Evolutionary conservation across 2,888 invertebrate species (phyloP), one percentile per base, ranked within the genome.

Genomic region (Plemyria rubiginata): DNA sequence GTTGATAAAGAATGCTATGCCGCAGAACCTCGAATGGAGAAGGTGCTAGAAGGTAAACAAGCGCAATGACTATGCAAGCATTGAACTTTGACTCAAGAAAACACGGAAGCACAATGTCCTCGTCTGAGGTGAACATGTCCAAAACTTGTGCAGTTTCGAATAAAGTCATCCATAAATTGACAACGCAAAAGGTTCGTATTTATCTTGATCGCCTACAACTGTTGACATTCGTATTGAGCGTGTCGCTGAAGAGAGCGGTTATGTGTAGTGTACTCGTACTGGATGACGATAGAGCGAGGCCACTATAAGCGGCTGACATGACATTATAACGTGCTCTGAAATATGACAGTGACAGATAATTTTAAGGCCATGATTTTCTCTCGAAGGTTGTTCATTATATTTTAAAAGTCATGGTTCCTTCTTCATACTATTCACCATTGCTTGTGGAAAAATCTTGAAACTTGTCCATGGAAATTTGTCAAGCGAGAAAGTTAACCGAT

Each of bases 251-350:
- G 28, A 40, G 9, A 22, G 11, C 7, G 12, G 15, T n/a, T 7
- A 32, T 32, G 43, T 54, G 36, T 32, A 28, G 55, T 28, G 12
- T 11, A 16, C 9, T 7, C 22, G 40, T 40, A 22, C 16, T 48
- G 48, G 74, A 73, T 71, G 72, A 72, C 60, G 50, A 16, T 62
- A 60, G 54, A 52, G 29, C 71, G 65, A 75, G 71, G 75, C 66
- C 55, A 55, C 15, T 43, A 36, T 36, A 46, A 45, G 40, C 13
- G 56, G n/a, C 15, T 62, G 63, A 64, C 60, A 64, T 62, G 63
- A 64, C 60, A 64, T 66, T 60, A 58, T 55, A n/a, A 58, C 43
- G 50, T 60, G 45, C 36, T 46, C 51, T 28, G 36, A 51, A 51
- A 38, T 41, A 36, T 52, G 63, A 64, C 63, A 64, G 38, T 56